Evolutionary conservation across 2,113 vertebrate species (phyloP).

Genomic region (Cyanistes caeruleus): DNA sequence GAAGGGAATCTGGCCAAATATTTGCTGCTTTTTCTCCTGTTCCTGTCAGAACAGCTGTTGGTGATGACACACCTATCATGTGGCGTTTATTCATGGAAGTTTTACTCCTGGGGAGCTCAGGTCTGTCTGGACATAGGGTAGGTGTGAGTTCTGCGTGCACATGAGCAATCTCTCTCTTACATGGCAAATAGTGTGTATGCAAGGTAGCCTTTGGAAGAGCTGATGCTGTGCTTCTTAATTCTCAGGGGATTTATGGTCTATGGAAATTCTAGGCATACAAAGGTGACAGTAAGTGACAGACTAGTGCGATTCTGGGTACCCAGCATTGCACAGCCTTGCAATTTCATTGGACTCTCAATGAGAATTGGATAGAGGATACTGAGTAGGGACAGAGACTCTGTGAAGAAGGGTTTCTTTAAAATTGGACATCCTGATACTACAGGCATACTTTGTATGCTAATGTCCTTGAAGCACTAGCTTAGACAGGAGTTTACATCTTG

Average conservation of each 20-base stretch:
- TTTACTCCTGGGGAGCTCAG: not conserved
- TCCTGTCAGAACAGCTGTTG: not conserved
- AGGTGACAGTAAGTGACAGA: not conserved
- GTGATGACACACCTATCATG: not conserved
- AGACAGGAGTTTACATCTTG: not conserved
- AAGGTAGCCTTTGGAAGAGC: not conserved
- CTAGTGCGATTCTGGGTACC: not conserved
- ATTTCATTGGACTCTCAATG: not conserved
- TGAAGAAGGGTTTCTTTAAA: not conserved
- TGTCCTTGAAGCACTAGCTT: not conserved
- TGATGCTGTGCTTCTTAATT: not conserved
- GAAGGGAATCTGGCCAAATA: not conserved
- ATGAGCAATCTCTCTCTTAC: accelerated
- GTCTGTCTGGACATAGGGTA: not conserved
- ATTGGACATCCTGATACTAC: not conserved
- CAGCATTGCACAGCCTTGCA: not conserved
- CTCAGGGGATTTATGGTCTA: accelerated
- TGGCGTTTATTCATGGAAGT: not conserved
- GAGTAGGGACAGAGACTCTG: not conserved
- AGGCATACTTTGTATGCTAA: not conserved
- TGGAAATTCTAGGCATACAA: not conserved
- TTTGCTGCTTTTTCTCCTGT: not conserved
- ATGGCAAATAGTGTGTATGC: not conserved
- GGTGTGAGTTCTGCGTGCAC: not conserved
- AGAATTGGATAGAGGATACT: not conserved